Base-by-base conservation (phyloP, 2,797 vertebrate species). In the Calcarius lapponicus region DNA sequence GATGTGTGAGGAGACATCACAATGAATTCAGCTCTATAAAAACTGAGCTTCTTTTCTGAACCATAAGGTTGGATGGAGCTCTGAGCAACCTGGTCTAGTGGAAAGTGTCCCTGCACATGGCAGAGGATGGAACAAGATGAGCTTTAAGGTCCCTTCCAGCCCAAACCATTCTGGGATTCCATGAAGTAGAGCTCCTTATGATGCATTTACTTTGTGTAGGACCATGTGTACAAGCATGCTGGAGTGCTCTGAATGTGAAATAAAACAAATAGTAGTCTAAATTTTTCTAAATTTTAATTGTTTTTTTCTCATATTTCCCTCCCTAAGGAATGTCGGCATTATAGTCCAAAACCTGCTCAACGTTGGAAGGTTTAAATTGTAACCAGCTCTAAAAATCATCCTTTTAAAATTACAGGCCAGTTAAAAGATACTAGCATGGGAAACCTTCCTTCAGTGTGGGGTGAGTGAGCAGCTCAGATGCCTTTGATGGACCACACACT, bases 401-500 rank as follows among this genome's bases (percentile, higher is more conserved):
- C 80, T 74, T 92, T 94, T 94, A 54, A 71, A 93, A 93, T 95
- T 89, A 82, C 12, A 54, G 67, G 24, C 54, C 43, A 42, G 47
- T 61, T 84, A 40, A 71, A 95, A 54, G 15, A 40, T 13, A 69
- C 25, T 48, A 88, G 65, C 56, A 62, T 50, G 60, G 80, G 86
- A 62, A 81, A 66, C 48, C 29, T 95, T 79, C 74, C 60, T 82
- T 88, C 0, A 0, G 60, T 89, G 60, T 72, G 36, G 83, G 83
- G 48, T 56, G 78, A 57, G 47, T 7, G 85, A 90, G 66, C 47
- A 28, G 32, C 43, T 88, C 75, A 67, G 65, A 47, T 90, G 93
- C 84, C 71, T 96, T 81, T 90, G 90, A 56, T 66, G 71, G 95
- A 92, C 93, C 88, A 95, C 94, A 95, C 96, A 80, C 88, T 90